phyloP scores from a whole-genome alignment of 2,797 vertebrate genomes.

The Manis crassicaudata region DNA sequence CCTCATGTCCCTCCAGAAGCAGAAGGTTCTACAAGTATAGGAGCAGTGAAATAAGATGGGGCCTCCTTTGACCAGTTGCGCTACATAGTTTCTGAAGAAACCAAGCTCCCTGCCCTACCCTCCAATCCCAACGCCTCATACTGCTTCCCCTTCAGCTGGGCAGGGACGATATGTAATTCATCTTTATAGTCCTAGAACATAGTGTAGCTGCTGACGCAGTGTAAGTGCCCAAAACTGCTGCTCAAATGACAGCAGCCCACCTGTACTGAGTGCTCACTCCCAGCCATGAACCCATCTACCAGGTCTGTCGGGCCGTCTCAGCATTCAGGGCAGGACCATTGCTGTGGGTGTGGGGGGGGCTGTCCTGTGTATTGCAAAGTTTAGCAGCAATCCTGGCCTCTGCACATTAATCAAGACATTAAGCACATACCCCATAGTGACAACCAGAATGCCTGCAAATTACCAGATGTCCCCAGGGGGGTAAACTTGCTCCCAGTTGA shows the following conservation, averaged over 20 bases:
- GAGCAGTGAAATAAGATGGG: neutral
- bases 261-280: neutral
- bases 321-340: no score
- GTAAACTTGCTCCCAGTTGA: neutral
- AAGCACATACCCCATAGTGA: neutral
- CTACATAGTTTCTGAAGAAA: neutral
- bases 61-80: neutral
- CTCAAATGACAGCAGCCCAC: neutral
- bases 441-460: neutral
- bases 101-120: neutral
- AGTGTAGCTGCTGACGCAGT: no score
- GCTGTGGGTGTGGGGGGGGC: no score
- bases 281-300: neutral
- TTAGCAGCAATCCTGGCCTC: neutral
- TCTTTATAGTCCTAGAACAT: neutral
- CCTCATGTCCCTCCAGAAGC: rapidly evolving
- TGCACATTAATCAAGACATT: no score
- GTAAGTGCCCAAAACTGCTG: neutral
- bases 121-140: neutral
- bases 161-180: neutral
- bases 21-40: neutral
- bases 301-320: neutral
- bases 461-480: neutral
- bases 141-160: neutral
- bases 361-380: neutral